Evolutionary conservation across 1,140 invertebrate genomes (phyloP), one percentile per base, ranked within the genome.

Genomic region (Phthorimaea operculella): DNA sequence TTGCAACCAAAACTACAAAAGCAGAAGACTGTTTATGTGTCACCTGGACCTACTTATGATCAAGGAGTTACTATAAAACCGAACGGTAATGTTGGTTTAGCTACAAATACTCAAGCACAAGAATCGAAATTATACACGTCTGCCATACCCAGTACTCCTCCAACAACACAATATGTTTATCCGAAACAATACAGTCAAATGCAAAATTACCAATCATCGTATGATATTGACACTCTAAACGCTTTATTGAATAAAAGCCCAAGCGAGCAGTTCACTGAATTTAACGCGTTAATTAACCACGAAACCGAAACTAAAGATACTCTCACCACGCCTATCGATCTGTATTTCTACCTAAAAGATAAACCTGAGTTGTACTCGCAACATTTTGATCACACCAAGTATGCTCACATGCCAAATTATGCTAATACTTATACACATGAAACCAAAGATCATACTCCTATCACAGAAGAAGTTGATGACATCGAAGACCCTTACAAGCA

Each of bases 401-500:
- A 69, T 39, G 64, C 55, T 7, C 60, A 72, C 52, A 51, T 61
- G 54, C 65, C 52, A 4, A 64, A 55, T 11, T 72, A 75, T 12
- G 59, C 70, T 17, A 70, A 59, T 49, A 54, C 57, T 11, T 71
- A 66, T 28, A 55, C 60, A 49, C 58, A 63, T 44, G 49, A 62
- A 42, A 21, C 64, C 6, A 79, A 75, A 64, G 83, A 85, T 58
- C 62, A 83, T 42, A 86, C 62, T 36, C 83, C 83, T 6, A 85
- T 87, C 8, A 84, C 71, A 52, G 83, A 87, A 72, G 73, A 85
- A 45, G 64, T 84, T 12, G 74, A 83, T 55, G 83, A 86, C 55
- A 72, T 80, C 45, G 72, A 74, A 60, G 70, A 86, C 59, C 68
- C 72, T 5, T 70, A 68, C 51, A 55, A 63, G 54, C 51, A 57